phyloP scores from a whole-genome alignment of 2,113 vertebrate genomes.

The Emberiza fucata region DNA sequence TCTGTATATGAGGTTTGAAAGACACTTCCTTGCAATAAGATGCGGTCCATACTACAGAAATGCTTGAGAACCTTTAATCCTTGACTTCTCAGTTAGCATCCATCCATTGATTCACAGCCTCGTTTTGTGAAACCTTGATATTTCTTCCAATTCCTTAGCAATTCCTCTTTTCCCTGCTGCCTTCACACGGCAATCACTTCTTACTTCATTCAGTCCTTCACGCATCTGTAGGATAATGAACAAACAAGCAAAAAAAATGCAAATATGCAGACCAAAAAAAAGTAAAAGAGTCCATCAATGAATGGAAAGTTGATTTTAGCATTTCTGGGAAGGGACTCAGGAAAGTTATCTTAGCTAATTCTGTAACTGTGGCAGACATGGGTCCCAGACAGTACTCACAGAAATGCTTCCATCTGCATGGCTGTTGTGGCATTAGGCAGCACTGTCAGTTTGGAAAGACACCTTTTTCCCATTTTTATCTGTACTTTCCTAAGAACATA shows the following conservation, averaged over 20 bases:
- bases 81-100: not conserved
- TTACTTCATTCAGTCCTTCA: not conserved
- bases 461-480: not conserved
- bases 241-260: not conserved
- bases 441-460: not conserved
- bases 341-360: not conserved
- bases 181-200: not conserved
- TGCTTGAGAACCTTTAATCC: not conserved
- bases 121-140: not conserved
- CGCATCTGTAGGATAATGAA: not conserved
- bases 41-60: not conserved
- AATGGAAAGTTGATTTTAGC: not conserved
- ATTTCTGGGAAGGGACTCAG: not conserved
- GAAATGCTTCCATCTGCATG: rapidly evolving
- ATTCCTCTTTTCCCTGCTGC: not conserved
- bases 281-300: not conserved
- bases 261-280: not conserved
- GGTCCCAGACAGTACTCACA: not conserved
- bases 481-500: not conserved
- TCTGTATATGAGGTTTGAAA: not conserved
- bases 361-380: not conserved
- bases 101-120: not conserved
- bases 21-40: not conserved
- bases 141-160: not conserved
- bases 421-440: not conserved